Evolutionary conservation across 1,140 invertebrate species (phyloP), one percentile per base, ranked within the genome.

Genomic region (Venustaconcha ellipsiformis): DNA sequence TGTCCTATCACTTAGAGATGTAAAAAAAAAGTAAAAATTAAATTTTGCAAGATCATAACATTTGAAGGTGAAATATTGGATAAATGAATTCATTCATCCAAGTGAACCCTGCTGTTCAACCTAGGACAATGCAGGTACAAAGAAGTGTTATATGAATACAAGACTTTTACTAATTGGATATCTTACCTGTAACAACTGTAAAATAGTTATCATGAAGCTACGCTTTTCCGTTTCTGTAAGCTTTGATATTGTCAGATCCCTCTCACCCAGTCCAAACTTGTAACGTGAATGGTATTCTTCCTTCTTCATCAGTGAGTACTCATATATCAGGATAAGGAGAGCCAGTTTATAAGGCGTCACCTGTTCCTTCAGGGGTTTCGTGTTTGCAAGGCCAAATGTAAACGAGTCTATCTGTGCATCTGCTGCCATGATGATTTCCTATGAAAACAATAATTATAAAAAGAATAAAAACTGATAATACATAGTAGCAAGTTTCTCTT

Each of bases 301-400:
- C 59, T 70, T 75, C 58, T 78, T 80, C 20, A 85, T 70, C 48
- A 68, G 57, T 67, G 86, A 85, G 68, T 89, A 87, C 72, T 89
- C 87, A 62, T 85, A 76, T 15, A 90, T 81, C 59, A 89, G 60
- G 56, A 87, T 81, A 56, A 90, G 78, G 30, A 90, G 66, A 0
- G 86, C 80, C 69, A 90, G 81, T 76, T 89, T 89, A 79, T 89
- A 86, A n/a, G 88, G 82, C 13, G 87, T 89, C 8, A 90, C 84
- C 67, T 87, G 83, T 63, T 89, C 88, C 66, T 84, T 83, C 15
- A 79, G 59, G 15, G 78, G 78, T 57, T 79, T 82, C 60, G 70
- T 72, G 14, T 74, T 78, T 59, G 76, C 76, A 18, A 79, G 74
- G 15, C 78, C 76, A 68, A 84, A 78, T 3, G 67, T 78, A 60